Base-by-base conservation (phyloP, 2,888 invertebrate species). In the Chymomyza procnemis region DNA sequence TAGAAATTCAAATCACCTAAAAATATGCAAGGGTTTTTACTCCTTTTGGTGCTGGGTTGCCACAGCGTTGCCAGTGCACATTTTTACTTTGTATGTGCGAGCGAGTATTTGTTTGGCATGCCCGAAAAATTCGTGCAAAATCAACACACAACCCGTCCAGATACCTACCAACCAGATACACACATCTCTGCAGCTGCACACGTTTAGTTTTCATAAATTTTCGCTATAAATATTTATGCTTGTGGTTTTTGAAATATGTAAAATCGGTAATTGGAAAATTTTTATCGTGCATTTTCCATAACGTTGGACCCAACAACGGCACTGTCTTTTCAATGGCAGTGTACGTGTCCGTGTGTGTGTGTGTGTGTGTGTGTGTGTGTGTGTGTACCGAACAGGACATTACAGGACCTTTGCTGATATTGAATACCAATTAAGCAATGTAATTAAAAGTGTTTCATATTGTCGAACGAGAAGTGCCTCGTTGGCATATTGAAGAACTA, bases 231-330 rank as follows among this genome's bases (percentile, higher is more conserved):
- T 85, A 83, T 83, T 83, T 85, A 83, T 85, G 79, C 60, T 68
- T 66, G 75, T 69, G 73, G 61, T 48, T 48, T 74, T 75, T 73
- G 82, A 82, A 85, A 85, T 85, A 85, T 83, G 85, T 74, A 85
- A 85, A 85, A 83, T 79, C 72, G 75, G 85, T 85, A 85, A 83
- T 83, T 83, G 83, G 83, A 82, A 82, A 83, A 84, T 81, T 81
- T 79, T 76, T 82, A 82, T 82, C 84, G 79, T 76, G 74, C 58
- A 74, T 76, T 71, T 71, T 58, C 64, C 41, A 58, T 69, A 34
- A 30, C 56, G 4, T 12, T 57, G n/a, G 3, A 16, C 56, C 30
- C 57, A 54, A 21, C 1, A 58, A n/a, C 14, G 55, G 9, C 30
- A 21, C 64, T 55, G 52, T 59, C 60, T n/a, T n/a, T 6, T n/a